Evolutionary conservation across 2,113 vertebrate species (phyloP), one percentile per base, ranked within the genome.

Genomic region (Natator depressus): DNA sequence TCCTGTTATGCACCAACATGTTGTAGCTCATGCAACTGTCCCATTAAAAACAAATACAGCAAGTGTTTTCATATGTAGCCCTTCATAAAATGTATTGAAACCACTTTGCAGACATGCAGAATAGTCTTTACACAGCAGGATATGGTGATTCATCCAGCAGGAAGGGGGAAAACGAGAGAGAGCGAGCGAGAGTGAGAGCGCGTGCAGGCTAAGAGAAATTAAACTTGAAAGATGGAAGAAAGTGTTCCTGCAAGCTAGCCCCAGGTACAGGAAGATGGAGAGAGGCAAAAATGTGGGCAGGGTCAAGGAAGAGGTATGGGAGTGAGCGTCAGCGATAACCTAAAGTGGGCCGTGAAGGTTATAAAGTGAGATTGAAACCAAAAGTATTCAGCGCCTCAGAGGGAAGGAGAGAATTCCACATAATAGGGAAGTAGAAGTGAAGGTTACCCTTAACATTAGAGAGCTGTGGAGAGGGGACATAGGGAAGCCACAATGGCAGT

Each of bases 361-460:
- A 27, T 46, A 24, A 47, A 76, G 72, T 25, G 38, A 76, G 42
- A 27, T 12, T 47, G 72, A 76, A 76, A 42, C 11, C 72, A 47
- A 47, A 46, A 76, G 38, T 76, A 76, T 76, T 76, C 72, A 46
- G 38, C 27, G 42, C 11, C 72, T 76, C 8, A 69, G 12, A 47
- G 38, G 42, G 11, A 47, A 27, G 42, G 72, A 46, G 72, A 24
- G 38, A 46, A 46, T 46, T 42, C 24, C 42, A 29, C 5, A 0
- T 46, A 22, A 11, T 87, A 53, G 91, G 87, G 31, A 62, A n/a
- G 80, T 82, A 88, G 82, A 94, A 93, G 65, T 91, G 86, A 92
- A 95, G 90, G 94, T 78, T 84, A 90, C n/a, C 38, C 22, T 46
- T 19, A 25, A 46, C 10, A 9, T 20, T 42, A 76, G 38, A 46